A percentile compares a stretch with the other conserved stretches of the same genome.
Conservation (phyloP, 2,113 vertebrate genomes). For the Hippocampus barbouri region DNA sequence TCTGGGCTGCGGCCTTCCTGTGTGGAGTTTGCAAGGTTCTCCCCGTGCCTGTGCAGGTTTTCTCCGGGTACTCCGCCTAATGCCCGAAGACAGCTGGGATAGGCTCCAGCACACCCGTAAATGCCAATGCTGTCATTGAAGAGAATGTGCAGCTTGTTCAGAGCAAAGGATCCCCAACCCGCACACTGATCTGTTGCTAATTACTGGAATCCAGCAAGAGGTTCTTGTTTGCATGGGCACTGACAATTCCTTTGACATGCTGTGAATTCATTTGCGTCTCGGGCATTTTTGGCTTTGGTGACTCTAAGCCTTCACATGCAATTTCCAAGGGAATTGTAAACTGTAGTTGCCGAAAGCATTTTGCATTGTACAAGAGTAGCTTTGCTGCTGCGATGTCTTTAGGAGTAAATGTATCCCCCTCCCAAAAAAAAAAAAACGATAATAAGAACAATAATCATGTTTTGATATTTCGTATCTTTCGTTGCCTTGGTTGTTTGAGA, state of each 20-base stretch:
- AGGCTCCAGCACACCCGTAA: background rate
- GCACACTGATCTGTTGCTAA: background rate
- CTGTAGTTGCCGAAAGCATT: background rate
- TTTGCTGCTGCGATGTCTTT: background rate
- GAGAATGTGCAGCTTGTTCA: background rate
- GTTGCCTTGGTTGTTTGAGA: slow-evolving; percentile 1
- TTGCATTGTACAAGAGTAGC: background rate
- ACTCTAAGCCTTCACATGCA: background rate
- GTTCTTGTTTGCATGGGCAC: background rate
- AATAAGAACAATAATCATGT: background rate
- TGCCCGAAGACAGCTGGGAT: too few species aligned
- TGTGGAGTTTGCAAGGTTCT: too few species aligned
- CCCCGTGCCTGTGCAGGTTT: too few species aligned
- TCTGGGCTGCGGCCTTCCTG: too few species aligned
- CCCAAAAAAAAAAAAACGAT: background rate
- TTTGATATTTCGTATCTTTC: background rate
- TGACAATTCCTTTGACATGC: background rate
- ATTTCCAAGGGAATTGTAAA: background rate
- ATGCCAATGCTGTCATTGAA: background rate
- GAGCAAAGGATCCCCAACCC: background rate
- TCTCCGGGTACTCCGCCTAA: too few species aligned
- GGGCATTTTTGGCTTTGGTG: background rate
- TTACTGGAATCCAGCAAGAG: background rate
- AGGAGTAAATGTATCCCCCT: too few species aligned
- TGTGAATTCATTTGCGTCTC: background rate